Percentiles rank a stretch among this genome's conserved stretches.
phyloP scores from a whole-genome alignment of 2,888 invertebrate genomes.

The Erebia ligea region DNA sequence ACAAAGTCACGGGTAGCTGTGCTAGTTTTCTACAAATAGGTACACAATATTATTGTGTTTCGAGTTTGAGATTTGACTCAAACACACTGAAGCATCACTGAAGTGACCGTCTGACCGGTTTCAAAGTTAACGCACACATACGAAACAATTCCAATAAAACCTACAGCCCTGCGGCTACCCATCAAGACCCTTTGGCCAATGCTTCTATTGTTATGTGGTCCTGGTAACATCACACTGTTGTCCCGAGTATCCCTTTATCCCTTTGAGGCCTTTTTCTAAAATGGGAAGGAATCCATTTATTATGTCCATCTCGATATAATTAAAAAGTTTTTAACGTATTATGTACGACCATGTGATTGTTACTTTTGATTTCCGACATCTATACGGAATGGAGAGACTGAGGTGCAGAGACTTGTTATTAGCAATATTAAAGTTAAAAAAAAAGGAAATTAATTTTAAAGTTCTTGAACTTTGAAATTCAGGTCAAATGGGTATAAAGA shows the following conservation, averaged over 20 bases:
- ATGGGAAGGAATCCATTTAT: not conserved
- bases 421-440: too few species aligned
- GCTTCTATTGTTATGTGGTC: conserved; percentile 29
- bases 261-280: conserved; percentile 16
- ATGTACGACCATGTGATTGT: too few species aligned
- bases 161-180: not conserved
- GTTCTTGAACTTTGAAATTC: too few species aligned
- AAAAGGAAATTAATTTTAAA: too few species aligned
- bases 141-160: conserved; percentile 4
- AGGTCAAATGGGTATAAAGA: too few species aligned
- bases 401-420: too few species aligned
- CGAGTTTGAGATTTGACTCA: not conserved
- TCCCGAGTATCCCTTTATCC: conserved; percentile 37
- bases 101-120: conserved; percentile 1
- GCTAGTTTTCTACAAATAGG: too few species aligned
- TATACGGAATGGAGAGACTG: too few species aligned
- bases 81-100: too few species aligned
- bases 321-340: not conserved
- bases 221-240: conserved; percentile 28
- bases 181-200: conserved; percentile 25
- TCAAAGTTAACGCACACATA: conserved; percentile 5
- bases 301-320: not conserved
- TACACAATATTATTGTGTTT: too few species aligned
- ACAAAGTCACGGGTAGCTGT: too few species aligned
- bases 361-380: too few species aligned